These are phyloP conservation scores for Tetragonisca angustula DNA, from an alignment of 2,888 invertebrate species.

Conservation along the genomic window DNA sequence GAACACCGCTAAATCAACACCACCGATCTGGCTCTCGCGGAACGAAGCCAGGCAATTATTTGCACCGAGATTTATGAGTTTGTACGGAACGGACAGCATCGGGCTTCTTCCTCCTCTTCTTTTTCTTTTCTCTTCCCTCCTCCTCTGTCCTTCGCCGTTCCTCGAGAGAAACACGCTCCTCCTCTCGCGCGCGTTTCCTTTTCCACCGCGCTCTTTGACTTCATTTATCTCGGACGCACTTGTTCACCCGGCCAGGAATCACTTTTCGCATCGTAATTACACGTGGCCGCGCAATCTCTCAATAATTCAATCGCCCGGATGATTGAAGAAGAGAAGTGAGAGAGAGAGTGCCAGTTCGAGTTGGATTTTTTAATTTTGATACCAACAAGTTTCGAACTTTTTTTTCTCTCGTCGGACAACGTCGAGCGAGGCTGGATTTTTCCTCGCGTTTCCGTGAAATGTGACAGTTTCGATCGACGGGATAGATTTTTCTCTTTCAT, in stretches of 20 bases:
- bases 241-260: conserved; percentile 73
- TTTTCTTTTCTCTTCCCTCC: not conserved
- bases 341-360: not conserved
- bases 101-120: conserved; percentile 21
- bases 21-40: conserved; percentile 75
- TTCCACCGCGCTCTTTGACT: conserved; percentile 61
- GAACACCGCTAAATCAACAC: conserved; percentile 82
- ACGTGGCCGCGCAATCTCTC: conserved; percentile 76
- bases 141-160: not conserved
- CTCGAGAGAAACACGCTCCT: not conserved
- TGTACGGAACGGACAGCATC: conserved; percentile 71
- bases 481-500: too few relatives aligned
- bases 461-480: conserved; percentile 41
- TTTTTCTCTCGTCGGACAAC: conserved; percentile 3
- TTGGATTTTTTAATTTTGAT: conserved; percentile 17
- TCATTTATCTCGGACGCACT: conserved; percentile 70
- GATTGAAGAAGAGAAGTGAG: conserved; percentile 28
- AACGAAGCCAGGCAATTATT: conserved; percentile 81
- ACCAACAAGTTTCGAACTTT: not conserved
- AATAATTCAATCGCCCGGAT: conserved; percentile 76
- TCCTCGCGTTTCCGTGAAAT: conserved; percentile 34
- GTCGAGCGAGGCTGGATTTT: conserved; percentile 21
- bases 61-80: conserved; percentile 83
- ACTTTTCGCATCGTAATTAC: conserved; percentile 81
- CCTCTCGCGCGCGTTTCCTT: conserved; percentile 35